A percentile compares a stretch with the other conserved stretches of the same genome.
Evolutionary conservation across 2,797 vertebrate genomes (phyloP).

Genomic region (Coilia nasus): DNA sequence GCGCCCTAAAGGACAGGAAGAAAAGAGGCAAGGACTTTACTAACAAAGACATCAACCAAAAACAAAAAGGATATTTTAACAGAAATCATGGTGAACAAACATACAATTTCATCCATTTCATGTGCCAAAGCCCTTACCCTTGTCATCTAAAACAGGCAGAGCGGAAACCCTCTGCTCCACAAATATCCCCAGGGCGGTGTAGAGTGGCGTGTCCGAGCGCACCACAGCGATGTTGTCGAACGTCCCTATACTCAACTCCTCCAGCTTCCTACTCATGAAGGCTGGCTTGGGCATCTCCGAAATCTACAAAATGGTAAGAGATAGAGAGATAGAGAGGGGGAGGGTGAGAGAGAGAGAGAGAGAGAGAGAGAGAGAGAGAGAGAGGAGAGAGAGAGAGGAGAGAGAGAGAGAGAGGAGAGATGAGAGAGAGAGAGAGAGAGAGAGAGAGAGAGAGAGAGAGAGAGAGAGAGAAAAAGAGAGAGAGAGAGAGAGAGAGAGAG

Average conservation of each 20-base stretch:
- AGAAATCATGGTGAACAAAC: not conserved
- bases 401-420: not conserved
- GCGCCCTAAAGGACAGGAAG: conserved; percentile 75
- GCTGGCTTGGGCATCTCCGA: conserved; percentile 92
- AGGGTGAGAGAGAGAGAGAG: not conserved
- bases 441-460: not conserved
- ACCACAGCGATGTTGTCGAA: conserved; percentile 94
- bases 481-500: not conserved
- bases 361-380: not conserved
- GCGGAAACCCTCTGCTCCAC: conserved; percentile 95
- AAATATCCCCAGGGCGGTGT: conserved; percentile 94
- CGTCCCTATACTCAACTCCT: conserved; percentile 90
- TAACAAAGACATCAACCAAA: not conserved
- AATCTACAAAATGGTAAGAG: conserved; percentile 74
- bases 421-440: not conserved
- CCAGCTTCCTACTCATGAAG: conserved; percentile 85
- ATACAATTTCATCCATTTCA: not conserved
- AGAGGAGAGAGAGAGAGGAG: not conserved
- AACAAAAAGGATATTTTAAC: not conserved
- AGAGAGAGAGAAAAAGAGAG: not conserved
- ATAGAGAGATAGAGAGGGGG: not conserved
- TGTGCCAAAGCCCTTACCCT: conserved; percentile 70
- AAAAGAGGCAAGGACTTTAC: not conserved
- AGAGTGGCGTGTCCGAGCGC: conserved; percentile 88
- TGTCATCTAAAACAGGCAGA: conserved; percentile 92